These are phyloP conservation scores for Tetranychus piercei DNA, from an alignment of 2,888 invertebrate genomes.

Conservation along the genomic window DNA sequence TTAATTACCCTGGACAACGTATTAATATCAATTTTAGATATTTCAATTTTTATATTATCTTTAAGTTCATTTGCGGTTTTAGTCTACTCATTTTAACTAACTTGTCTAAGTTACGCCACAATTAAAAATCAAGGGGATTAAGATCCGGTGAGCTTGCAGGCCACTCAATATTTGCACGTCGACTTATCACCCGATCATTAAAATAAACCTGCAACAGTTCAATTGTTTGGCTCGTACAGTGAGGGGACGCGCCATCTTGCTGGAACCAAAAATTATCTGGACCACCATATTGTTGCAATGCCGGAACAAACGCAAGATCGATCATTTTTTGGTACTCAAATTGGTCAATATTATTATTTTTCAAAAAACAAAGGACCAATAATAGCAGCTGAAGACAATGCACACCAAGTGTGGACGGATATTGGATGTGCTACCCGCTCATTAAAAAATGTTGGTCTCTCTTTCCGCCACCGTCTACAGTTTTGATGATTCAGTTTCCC, in stretches of 20 bases:
- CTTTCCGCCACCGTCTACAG: background rate
- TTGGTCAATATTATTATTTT: conserved; percentile 2
- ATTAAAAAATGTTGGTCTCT: background rate
- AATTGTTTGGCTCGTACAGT: background rate
- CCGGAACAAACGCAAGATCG: background rate
- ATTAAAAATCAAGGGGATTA: too few relatives aligned
- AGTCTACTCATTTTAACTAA: too few relatives aligned
- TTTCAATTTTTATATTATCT: too few relatives aligned
- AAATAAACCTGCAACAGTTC: background rate
- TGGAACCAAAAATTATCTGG: conserved; percentile 10
- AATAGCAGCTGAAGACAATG: background rate
- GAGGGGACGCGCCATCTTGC: background rate
- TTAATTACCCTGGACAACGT: too few relatives aligned
- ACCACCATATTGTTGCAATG: background rate
- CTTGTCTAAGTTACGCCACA: too few relatives aligned
- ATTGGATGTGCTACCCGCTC: background rate
- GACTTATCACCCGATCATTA: background rate
- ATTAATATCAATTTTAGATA: too few relatives aligned
- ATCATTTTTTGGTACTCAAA: background rate
- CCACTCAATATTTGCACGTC: background rate
- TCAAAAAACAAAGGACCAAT: conserved; percentile 2
- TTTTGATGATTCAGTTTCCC: background rate
- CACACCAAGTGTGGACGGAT: background rate
- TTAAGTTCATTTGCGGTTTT: too few relatives aligned
- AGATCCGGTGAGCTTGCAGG: too few relatives aligned